Evolutionary conservation across 2,888 invertebrate species (phyloP).

Genomic region (Synergus umbraculus): DNA sequence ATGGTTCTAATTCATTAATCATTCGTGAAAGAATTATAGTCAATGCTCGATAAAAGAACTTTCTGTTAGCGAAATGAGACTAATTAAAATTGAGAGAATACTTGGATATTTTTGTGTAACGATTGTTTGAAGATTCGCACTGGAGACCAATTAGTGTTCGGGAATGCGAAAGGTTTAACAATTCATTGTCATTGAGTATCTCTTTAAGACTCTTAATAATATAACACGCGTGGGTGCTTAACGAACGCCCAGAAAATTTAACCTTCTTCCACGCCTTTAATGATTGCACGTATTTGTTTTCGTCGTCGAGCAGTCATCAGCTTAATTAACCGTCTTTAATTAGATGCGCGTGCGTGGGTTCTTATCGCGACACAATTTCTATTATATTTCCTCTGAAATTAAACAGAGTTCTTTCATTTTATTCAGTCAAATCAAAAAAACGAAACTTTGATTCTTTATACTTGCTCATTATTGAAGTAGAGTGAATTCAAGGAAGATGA

Average conservation of each 20-base stretch:
- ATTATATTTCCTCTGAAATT: slow-evolving; percentile 36
- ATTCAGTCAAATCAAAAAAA: too few species aligned
- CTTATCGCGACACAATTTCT: slow-evolving; percentile 47
- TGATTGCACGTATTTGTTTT: slow-evolving; percentile 5
- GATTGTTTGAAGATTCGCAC: background rate
- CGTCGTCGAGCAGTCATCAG: slow-evolving; percentile 40
- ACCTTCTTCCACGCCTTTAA: slow-evolving; percentile 38
- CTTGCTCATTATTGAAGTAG: background rate
- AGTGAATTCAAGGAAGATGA: background rate
- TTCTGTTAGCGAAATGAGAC: background rate
- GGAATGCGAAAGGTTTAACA: background rate
- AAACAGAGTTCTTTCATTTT: background rate
- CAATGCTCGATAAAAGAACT: background rate
- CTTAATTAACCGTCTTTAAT: slow-evolving; percentile 52
- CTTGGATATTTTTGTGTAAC: background rate
- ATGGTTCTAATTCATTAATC: background rate
- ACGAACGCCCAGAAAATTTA: slow-evolving; percentile 41
- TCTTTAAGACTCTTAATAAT: background rate
- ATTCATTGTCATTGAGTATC: background rate
- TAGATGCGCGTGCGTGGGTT: slow-evolving; percentile 50
- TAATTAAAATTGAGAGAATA: background rate
- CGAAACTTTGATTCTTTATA: background rate
- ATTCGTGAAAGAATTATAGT: too few species aligned
- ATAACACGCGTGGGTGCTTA: slow-evolving; percentile 38
- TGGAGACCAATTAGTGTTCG: background rate